These are phyloP conservation scores for Corythornis leucogaster DNA, from an alignment of 2,797 vertebrate genomes.

Conservation along the genomic window DNA sequence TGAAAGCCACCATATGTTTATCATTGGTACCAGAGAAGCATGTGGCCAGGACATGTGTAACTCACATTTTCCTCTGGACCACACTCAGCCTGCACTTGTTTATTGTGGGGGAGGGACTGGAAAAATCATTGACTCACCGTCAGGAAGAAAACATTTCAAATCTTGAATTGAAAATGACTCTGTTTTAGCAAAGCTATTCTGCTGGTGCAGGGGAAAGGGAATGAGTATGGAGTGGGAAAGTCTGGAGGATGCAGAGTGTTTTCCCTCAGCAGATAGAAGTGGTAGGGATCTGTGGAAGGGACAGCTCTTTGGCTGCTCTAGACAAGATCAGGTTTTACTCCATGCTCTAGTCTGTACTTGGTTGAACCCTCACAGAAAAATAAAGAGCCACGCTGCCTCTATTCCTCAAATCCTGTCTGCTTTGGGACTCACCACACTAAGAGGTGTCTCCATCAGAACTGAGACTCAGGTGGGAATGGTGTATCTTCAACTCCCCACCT, in stretches of 20 bases:
- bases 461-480: background rate
- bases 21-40: slow-evolving; percentile 32
- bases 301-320: background rate
- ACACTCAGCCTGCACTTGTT: slow-evolving; percentile 56
- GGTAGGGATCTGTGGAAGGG: background rate
- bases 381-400: rapidly evolving
- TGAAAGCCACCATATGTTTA: slow-evolving; percentile 52
- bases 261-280: background rate
- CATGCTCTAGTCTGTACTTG: background rate
- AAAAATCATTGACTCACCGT: slow-evolving; percentile 46
- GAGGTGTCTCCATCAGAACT: background rate
- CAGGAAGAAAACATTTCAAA: slow-evolving; percentile 43
- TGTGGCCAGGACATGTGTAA: slow-evolving; percentile 35
- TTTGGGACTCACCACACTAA: background rate
- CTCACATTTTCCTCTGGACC: slow-evolving; percentile 69
- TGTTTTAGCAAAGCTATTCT: slow-evolving; percentile 3
- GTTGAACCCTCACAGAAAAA: background rate
- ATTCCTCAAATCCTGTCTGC: background rate
- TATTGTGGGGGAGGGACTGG: slow-evolving; percentile 48
- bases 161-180: background rate
- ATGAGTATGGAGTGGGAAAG: background rate
- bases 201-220: background rate
- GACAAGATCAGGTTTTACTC: background rate
- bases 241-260: background rate
- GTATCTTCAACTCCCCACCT: background rate